Conservation (phyloP, 2,888 invertebrate genomes). For the Drosophila demipolita region DNA sequence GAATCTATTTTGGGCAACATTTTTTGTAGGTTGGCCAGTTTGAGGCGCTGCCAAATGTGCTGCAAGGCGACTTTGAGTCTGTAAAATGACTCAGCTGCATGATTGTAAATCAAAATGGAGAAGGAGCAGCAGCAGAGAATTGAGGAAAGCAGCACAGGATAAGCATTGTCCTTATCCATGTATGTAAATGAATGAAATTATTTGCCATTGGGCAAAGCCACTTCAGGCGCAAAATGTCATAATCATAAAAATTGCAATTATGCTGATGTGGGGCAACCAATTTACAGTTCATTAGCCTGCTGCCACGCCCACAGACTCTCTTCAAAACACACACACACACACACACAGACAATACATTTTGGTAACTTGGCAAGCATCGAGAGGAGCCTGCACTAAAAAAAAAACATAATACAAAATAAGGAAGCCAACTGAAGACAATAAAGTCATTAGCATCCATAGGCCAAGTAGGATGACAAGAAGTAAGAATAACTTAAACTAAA, state of each 20-base stretch:
- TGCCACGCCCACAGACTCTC: constrained; percentile 30
- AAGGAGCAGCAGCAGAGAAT: neutral
- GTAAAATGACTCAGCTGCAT: constrained; percentile 26
- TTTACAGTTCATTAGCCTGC: constrained; percentile 72
- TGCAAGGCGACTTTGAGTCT: constrained; percentile 41
- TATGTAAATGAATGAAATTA: constrained; percentile 29
- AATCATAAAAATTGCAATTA: constrained; percentile 71
- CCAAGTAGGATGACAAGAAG: constrained; percentile 34
- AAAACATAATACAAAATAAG: constrained; percentile 61
- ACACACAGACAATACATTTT: constrained; percentile 3
- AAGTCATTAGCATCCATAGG: constrained; percentile 66
- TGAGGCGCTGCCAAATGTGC: constrained; percentile 30
- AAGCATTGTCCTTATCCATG: neutral
- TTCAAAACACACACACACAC: constrained; percentile 9
- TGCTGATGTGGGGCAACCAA: constrained; percentile 61
- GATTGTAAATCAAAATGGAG: constrained; percentile 43
- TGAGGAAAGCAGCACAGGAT: neutral
- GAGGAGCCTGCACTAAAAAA: constrained; percentile 38
- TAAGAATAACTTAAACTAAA: constrained; percentile 3
- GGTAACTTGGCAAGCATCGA: constrained; percentile 58
- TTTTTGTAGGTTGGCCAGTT: neutral
- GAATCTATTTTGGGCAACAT: neutral
- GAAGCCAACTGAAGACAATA: constrained; percentile 69
- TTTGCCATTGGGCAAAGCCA: constrained; percentile 46
- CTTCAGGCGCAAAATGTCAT: constrained; percentile 63